A percentile compares a stretch with the other conserved stretches of the same genome.
phyloP scores from a whole-genome alignment of 2,888 invertebrate genomes.

The Drosophila imparisetae region DNA sequence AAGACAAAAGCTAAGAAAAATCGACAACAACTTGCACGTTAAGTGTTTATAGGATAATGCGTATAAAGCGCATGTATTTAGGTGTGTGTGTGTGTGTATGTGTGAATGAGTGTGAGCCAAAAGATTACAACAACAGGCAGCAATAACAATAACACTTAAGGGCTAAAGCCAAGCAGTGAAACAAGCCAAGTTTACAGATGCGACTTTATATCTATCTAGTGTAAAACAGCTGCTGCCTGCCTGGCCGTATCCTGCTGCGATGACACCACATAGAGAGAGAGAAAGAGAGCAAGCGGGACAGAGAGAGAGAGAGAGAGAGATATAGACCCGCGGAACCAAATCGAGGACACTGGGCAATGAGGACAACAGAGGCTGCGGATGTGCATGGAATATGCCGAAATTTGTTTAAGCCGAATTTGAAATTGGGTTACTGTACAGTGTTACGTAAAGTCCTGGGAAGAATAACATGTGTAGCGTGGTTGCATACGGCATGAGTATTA shows the following conservation, averaged over 20 bases:
- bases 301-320: background rate
- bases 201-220: conserved; percentile 2
- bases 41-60: conserved; percentile 76
- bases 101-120: conserved; percentile 16
- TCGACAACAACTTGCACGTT: conserved; percentile 67
- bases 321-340: conserved; percentile 18
- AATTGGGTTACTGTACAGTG: conserved; percentile 71
- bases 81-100: background rate
- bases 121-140: conserved; percentile 49
- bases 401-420: conserved; percentile 67
- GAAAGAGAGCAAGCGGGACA: background rate
- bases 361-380: conserved; percentile 24
- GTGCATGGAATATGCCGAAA: conserved; percentile 49
- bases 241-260: conserved; percentile 37
- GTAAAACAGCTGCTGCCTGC: conserved; percentile 21
- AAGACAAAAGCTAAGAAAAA: conserved; percentile 52
- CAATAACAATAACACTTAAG: conserved; percentile 68
- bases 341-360: conserved; percentile 38
- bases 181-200: conserved; percentile 49
- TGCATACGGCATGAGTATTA: background rate
- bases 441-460: conserved; percentile 53
- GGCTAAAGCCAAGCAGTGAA: conserved; percentile 15
- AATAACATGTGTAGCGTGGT: conserved; percentile 41
- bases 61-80: conserved; percentile 24
- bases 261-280: conserved; percentile 23